Evolutionary conservation across 1,140 invertebrate species (phyloP), one percentile per base, ranked within the genome.

Genomic region (Cyclargus thomasi): DNA sequence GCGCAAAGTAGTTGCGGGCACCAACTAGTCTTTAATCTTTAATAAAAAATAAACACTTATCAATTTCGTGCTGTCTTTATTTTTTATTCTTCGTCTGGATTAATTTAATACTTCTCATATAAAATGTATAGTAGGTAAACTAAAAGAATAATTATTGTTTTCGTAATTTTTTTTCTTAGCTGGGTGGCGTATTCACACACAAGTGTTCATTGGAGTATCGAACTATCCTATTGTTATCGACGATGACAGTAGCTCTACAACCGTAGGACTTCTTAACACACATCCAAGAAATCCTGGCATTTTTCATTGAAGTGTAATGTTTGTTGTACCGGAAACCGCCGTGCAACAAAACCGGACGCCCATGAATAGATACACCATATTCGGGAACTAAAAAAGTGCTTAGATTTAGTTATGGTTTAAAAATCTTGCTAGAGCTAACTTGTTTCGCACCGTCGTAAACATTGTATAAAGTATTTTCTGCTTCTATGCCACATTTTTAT

Each of bases 241-340:
- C 53, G 4, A 67, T 21, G 20, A 71, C 66, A 3, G 63, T 67
- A 6, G 70, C 70, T 23, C 70, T 64, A 29, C 70, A 71, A 7
- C 70, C 70, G 5, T 53, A 62, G 36, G 67, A 67, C 57, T 71
- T 71, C 55, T 67, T 71, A 1, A 71, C 70, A 57, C 70, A 71
- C 18, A 71, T 71, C 70, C 70, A 71, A 10, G 70, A 67, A 3
- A 66, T 71, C 53, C 55, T 64, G 7, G 57, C 67, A 35, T 64
- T 63, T 10, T 62, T 64, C 20, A 59, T 18, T 2, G 70, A 71
- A 4, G 57, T 67, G n/a, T 71, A 71, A 36, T 71, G 66, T 14
- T 67, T 67, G 22, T 71, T 70, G 63, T 70, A 70, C 16, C 69
- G 53, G 21, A 62, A 67, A 1, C 69, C 69, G 29, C 62, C 62